Evolutionary conservation across 2,797 vertebrate genomes (phyloP).

Genomic region (Oreortyx pictus): DNA sequence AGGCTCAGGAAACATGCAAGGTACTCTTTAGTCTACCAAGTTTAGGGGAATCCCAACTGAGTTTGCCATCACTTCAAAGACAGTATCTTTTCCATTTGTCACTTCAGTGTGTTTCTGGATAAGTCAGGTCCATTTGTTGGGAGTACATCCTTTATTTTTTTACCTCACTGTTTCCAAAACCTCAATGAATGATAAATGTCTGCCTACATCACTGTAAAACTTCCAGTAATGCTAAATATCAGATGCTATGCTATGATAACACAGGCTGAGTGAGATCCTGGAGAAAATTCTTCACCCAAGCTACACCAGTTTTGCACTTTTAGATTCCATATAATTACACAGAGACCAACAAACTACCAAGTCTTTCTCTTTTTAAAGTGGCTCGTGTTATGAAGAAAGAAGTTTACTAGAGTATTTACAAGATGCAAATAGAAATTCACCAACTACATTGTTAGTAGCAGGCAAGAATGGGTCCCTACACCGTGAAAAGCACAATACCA

Average conservation of each 20-base stretch:
- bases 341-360: background rate
- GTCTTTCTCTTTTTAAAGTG: background rate
- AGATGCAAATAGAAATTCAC: background rate
- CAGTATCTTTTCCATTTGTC: background rate
- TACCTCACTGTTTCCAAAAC: background rate
- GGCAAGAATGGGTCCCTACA: background rate
- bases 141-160: background rate
- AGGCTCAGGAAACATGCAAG: background rate
- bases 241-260: background rate
- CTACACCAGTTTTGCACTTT: background rate
- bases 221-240: background rate
- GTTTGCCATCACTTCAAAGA: background rate
- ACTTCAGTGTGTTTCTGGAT: background rate
- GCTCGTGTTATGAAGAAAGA: background rate
- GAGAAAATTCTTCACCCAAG: background rate
- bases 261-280: background rate
- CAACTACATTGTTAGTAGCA: background rate
- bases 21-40: background rate
- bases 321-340: background rate
- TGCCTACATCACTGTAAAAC: background rate
- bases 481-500: background rate
- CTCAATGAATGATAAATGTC: background rate
- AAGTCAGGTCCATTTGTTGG: background rate
- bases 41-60: background rate
- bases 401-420: background rate